Conservation (phyloP, 2,797 vertebrate genomes). For the Mionectes olivaceus region DNA sequence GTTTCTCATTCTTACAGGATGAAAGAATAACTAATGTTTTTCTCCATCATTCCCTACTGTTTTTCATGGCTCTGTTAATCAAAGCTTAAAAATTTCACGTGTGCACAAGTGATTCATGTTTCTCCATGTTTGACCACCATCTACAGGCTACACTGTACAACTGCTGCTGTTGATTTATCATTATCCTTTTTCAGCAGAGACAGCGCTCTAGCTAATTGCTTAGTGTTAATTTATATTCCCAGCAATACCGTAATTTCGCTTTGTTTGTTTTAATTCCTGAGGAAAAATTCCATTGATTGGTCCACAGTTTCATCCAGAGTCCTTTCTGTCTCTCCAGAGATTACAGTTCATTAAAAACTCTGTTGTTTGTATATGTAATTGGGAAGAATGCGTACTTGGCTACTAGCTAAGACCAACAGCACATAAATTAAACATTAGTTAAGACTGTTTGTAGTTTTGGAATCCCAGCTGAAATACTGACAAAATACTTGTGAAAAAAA, state of each 20-base stretch:
- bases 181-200: neutral
- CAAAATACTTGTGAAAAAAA: constrained; percentile 7
- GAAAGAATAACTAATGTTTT: neutral
- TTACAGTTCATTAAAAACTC: constrained; percentile 51
- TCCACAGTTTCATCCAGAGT: constrained; percentile 3
- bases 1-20: neutral
- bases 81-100: neutral
- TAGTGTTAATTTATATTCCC: neutral
- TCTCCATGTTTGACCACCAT: constrained; percentile 21
- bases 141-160: neutral
- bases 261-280: constrained; percentile 40
- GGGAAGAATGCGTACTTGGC: constrained; percentile 46
- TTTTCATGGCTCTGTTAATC: neutral
- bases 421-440: constrained; percentile 48
- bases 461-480: neutral
- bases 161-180: neutral
- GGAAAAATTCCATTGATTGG: neutral
- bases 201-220: neutral
- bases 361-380: constrained; percentile 32
- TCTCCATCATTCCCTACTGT: neutral
- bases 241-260: neutral
- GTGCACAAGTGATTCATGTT: neutral
- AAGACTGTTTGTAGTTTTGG: constrained; percentile 17
- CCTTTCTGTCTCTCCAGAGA: constrained; percentile 26
- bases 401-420: constrained; percentile 13